Evolutionary conservation across 1,140 invertebrate genomes (phyloP), one percentile per base, ranked within the genome.

Genomic region (Daktulosphaira vitifoliae): DNA sequence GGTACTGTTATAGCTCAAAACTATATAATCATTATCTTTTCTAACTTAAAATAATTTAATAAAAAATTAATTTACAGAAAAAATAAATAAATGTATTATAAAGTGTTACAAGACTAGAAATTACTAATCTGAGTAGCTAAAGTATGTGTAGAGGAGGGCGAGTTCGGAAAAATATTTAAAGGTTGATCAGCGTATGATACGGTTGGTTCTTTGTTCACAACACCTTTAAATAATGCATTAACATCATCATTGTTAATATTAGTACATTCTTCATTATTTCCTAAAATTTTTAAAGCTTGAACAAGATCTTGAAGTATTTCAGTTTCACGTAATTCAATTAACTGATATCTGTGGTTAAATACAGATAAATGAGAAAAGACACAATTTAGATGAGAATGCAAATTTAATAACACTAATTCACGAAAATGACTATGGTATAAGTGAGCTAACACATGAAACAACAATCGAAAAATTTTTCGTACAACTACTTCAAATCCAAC

Each of bases 361-460:
- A 87, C 86, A 71, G 90, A 93, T 74, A 98, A 85, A 81, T 98
- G 94, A 75, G 89, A 89, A 81, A 97, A 97, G 66, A 96, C 89
- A 78, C 91, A 89, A 81, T 96, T 96, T 75, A 96, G 84, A 79
- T 96, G 92, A 72, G 90, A 84, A 79, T 96, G 92, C 71, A 97
- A 82, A 72, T 88, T 87, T 74, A 98, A 83, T 70, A 92, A 81
- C 72, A 91, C 87, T 71, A 97, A 85, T 79, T 96, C 90, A 78
- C 89, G 84, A 80, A 96, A 97, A 84, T 98, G 96, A 78, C 89
- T 88, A 78, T 96, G 92, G 81, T 98, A 98, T 74, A 98, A 83
- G 80, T 98, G 95, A 74, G 94, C 92, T 81, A 98, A 82, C 73
- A 98, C 92, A 78, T 97, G 94, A 81, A 95, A 97, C 79, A 97